Conservation (phyloP, 2,888 invertebrate species). For the Trissolcus japonicus region DNA sequence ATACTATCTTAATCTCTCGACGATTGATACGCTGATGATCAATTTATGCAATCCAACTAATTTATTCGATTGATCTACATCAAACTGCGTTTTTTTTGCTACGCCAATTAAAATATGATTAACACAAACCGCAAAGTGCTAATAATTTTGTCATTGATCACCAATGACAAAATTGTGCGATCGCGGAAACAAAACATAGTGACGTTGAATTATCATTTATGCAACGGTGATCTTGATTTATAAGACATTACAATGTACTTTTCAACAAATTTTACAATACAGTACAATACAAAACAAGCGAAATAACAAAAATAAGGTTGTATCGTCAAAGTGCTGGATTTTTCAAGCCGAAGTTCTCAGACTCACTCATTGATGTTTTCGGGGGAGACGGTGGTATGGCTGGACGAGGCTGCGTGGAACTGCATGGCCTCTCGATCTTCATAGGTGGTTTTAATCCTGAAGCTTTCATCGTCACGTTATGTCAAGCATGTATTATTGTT, state of each 20-base stretch:
- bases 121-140: background rate
- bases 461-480: constrained; percentile 77
- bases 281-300: background rate
- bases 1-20: too few species aligned
- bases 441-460: constrained; percentile 82
- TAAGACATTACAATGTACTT: too few species aligned
- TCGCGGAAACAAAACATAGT: too few species aligned
- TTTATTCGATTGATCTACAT: too few species aligned
- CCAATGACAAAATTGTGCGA: constrained; percentile 1
- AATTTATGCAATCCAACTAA: too few species aligned
- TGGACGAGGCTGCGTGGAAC: constrained; percentile 81
- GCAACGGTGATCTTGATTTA: too few species aligned
- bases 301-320: background rate
- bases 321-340: background rate
- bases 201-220: too few species aligned
- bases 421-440: constrained; percentile 83
- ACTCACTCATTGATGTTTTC: constrained; percentile 57
- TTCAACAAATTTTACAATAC: background rate
- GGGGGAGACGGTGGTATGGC: constrained; percentile 81
- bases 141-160: constrained; percentile 14
- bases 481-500: constrained; percentile 49
- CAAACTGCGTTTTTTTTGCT: too few species aligned
- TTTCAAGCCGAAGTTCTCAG: background rate
- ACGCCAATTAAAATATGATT: too few species aligned
- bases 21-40: too few species aligned